Evolutionary conservation across 2,113 vertebrate genomes (phyloP), one percentile per base, ranked within the genome.

Genomic region (Rhabdomys dilectus): DNA sequence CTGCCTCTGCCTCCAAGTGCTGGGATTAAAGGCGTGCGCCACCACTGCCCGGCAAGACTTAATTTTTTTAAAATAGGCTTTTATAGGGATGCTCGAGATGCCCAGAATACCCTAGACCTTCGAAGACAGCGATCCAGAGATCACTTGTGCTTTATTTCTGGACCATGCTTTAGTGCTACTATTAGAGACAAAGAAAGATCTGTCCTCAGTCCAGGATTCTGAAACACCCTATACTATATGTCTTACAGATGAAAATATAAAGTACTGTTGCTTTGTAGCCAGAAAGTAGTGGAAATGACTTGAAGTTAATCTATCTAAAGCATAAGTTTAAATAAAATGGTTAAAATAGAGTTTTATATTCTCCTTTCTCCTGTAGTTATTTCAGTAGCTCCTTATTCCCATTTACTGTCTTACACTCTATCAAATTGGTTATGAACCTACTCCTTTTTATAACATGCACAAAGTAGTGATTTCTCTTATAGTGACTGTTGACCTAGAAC

Each of bases 351-450:
- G 51, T 76, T 36, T 31, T 60, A 2, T 72, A 77, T 64, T 87
- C 68, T 75, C 62, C n/a, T 91, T 70, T 45, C n/a, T 73, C 62
- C 6, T 80, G 48, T 70, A 73, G 72, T 60, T 45, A 45, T 62
- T 91, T 80, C 31, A 78, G 31, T 66, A 93, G 42, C 31, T 76
- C 58, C 39, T 97, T 70, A 11, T 89, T 96, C 68, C 66, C 42
- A 56, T 58, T 91, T 78, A 89, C 1, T 76, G 24, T 80, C 53
- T 81, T 89, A 58, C 5, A 26, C 89, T 95, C 81, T 75, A 3
- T 97, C 66, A 88, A 3, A 92, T 92, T 82, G 48, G 45, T 92
- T 92, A 53, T 75, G 26, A 85, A 95, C 88, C 68, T 58, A 80
- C 42, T 95, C 56, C 42, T 64, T 66, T 48, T 90, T 34, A 16